Percentiles rank a stretch among this genome's conserved stretches.
phyloP scores from a whole-genome alignment of 2,797 vertebrate species.

The Distichodus sexfasciatus region DNA sequence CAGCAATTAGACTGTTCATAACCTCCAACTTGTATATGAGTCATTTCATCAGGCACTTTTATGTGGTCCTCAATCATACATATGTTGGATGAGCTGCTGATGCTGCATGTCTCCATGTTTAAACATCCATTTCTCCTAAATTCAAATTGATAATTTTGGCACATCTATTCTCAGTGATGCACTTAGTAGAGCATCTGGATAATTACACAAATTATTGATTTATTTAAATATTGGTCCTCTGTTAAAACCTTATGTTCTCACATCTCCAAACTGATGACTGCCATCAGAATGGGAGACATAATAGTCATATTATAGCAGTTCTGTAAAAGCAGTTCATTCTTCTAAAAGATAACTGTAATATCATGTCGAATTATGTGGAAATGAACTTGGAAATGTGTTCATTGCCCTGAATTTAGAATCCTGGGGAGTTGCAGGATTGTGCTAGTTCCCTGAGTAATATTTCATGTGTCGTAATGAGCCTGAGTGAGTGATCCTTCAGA shows the following conservation, averaged over 20 bases:
- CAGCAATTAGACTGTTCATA: no score
- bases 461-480: slow-evolving; percentile 47
- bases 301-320: slow-evolving; percentile 42
- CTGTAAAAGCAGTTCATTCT: slow-evolving; percentile 36
- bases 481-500: slow-evolving; percentile 45
- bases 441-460: slow-evolving; percentile 39
- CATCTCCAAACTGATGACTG: slow-evolving; percentile 49
- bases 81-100: no score
- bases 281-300: slow-evolving; percentile 41
- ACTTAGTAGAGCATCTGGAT: slow-evolving; percentile 51
- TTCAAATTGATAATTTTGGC: no score
- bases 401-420: slow-evolving; percentile 14
- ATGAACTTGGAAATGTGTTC: slow-evolving; percentile 20
- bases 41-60: no score
- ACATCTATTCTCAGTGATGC: slow-evolving; percentile 40
- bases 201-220: slow-evolving; percentile 43
- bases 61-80: no score
- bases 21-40: no score
- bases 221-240: slow-evolving; percentile 41
- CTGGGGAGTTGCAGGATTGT: slow-evolving; percentile 35
- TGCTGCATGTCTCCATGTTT: no score
- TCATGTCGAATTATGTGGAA: slow-evolving; percentile 21
- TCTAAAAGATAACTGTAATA: background rate
- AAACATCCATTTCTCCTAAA: no score
- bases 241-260: slow-evolving; percentile 51